Evolutionary conservation across 2,113 vertebrate genomes (phyloP), one percentile per base, ranked within the genome.

Genomic region (Chlorocebus sabaeus): DNA sequence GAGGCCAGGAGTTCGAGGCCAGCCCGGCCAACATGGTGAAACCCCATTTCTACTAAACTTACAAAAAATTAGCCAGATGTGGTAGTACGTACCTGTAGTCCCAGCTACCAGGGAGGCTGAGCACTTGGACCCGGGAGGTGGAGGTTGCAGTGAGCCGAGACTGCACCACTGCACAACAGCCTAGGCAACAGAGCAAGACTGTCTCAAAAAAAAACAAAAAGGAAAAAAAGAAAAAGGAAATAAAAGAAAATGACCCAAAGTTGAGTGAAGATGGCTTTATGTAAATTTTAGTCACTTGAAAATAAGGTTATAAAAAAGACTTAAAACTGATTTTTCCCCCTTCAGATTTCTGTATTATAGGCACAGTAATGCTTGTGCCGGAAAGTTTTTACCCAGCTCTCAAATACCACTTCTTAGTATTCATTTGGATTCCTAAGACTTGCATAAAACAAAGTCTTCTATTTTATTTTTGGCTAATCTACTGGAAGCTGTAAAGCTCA

Each of bases 381-480:
- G 78, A 91, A 93, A 59, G 38, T 5, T 18, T 64, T 95, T 70
- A 52, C 3, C 0, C 20, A 48, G 2, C 35, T 73, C 32, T 23
- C 83, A 38, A 84, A 57, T 12, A 59, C 23, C 38, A 17, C 50
- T 8, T n/a, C 45, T 86, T 52, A 64, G 17, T 55, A 92, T 70
- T 32, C 16, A 8, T 38, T 83, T 5, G 0, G 7, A n/a, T 78
- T 17, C 67, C 81, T 55, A 85, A 67, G n/a, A 43, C 43, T 85
- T 93, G 17, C 32, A 70, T 45, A 83, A 95, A 97, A 61, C 30
- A 52, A 94, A 27, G n/a, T 8, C 40, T 52, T 93, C 7, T 45
- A 43, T 90, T 94, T 96, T 84, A 86, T 57, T 76, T 97, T 92
- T 91, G 48, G 52, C 35, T 85, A 64, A 61, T 98, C 91, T 79